Base-by-base conservation (phyloP, 2,797 vertebrate genomes). In the Leptodactylus fallax region DNA sequence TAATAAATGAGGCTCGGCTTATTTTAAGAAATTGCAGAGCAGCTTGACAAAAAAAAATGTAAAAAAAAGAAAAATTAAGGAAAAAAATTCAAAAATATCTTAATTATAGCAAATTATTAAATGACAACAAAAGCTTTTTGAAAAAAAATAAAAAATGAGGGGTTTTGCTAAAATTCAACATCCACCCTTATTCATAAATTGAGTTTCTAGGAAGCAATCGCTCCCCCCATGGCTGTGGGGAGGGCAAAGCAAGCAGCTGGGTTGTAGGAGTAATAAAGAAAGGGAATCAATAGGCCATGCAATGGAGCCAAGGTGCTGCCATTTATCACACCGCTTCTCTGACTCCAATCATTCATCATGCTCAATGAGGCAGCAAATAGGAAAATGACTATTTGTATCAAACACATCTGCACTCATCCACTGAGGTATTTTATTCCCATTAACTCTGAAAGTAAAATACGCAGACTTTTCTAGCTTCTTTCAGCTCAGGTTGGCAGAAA, bases 301-400 rank as follows among this genome's bases (percentile, higher is more conserved):
- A 98, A 96, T 98, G 96, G 96, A 98, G 98, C 98, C 98, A 98
- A 98, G 98, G 98, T 98, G 98, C 97, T 97, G 97, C 98, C 98
- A 99, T 99, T 98, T 96, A 99, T 99, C 98, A 99, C 97, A 95
- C 96, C 94, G 97, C 98, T 97, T 99, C 97, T 97, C 97, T 99
- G 98, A 99, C 98, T 99, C 96, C 97, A 97, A 98, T 99, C 98
- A 99, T 99, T 99, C 98, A 99, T 99, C 98, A 99, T 98, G 98
- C 97, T 97, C 98, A 99, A 99, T 99, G 98, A 99, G 98, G 98
- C 98, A 99, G 98, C 98, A 99, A 99, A 99, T 99, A 99, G 98
- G 98, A 99, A 99, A 99, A 99, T 99, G 98, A 99, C 98, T 99
- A 99, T 99, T 99, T 99, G 98, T 99, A 99, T 99, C 98, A 99